Evolutionary conservation across 2,113 vertebrate genomes (phyloP).

Genomic region (Symphodus melops): DNA sequence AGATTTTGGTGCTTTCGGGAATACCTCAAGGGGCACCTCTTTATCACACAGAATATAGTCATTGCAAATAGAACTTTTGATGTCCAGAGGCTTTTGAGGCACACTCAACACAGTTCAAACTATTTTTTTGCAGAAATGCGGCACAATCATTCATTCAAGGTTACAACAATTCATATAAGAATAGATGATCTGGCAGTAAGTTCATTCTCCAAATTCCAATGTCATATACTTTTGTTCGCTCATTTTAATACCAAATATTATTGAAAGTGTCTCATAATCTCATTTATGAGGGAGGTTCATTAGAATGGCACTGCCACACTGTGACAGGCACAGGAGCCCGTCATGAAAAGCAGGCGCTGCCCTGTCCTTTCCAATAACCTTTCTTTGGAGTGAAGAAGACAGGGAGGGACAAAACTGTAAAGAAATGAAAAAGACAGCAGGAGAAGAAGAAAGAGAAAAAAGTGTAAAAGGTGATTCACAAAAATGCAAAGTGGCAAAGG

Average conservation of each 20-base stretch:
- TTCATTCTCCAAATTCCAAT: slow-evolving; percentile 20
- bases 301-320: slow-evolving; percentile 73
- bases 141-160: background rate
- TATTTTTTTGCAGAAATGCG: background rate
- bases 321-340: slow-evolving; percentile 70
- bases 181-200: too few species aligned
- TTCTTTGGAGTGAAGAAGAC: slow-evolving; percentile 66
- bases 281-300: slow-evolving; percentile 73
- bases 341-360: slow-evolving; percentile 76
- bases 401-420: slow-evolving; percentile 62
- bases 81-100: too few species aligned
- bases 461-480: slow-evolving; percentile 24
- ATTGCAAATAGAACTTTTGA: too few species aligned
- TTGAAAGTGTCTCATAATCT: slow-evolving; percentile 59
- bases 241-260: slow-evolving; percentile 65
- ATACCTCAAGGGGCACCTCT: background rate
- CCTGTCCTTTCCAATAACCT: slow-evolving; percentile 83
- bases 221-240: slow-evolving; percentile 48
- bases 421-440: slow-evolving; percentile 66
- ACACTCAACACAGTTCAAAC: too few species aligned
- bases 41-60: too few species aligned
- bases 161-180: background rate
- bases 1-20: background rate
- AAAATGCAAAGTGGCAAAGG: slow-evolving; percentile 38
- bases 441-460: slow-evolving; percentile 28